Conservation (phyloP, 2,797 vertebrate species). For the Platalea minor region DNA sequence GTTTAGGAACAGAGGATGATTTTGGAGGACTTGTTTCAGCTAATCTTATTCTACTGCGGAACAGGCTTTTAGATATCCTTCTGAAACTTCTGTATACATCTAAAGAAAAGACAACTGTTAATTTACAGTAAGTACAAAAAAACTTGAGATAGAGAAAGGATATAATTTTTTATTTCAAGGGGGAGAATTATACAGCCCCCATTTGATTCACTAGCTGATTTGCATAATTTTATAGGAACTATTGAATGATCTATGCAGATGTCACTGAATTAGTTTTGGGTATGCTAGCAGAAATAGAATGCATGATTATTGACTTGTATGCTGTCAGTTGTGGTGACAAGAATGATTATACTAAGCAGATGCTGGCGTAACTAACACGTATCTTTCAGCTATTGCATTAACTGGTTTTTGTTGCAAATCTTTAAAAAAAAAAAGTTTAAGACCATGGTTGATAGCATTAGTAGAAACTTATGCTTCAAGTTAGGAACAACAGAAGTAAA, state of each 20-base stretch:
- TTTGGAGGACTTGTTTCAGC: constrained; percentile 93
- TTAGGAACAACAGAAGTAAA: background rate
- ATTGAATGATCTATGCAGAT: background rate
- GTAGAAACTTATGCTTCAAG: background rate
- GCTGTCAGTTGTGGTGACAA: background rate
- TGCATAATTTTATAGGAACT: background rate
- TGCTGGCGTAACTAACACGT: background rate
- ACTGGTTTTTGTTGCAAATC: background rate
- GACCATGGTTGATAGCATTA: background rate
- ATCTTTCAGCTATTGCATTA: background rate
- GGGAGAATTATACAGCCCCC: background rate
- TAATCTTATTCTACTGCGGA: constrained; percentile 91
- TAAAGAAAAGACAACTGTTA: constrained; percentile 92
- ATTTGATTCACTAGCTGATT: background rate
- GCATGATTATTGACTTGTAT: background rate
- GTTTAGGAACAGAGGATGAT: constrained; percentile 89
- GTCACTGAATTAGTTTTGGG: background rate
- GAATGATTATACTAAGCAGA: background rate
- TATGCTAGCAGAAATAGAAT: background rate
- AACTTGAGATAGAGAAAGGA: background rate
- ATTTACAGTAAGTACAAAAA: constrained; percentile 87
- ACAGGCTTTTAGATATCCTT: constrained; percentile 92
- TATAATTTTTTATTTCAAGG: background rate
- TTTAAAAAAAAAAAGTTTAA: background rate
- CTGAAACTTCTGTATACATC: constrained; percentile 90